These are phyloP conservation scores for Noctua janthe DNA, from an alignment of 2,888 invertebrate species.

Conservation along the genomic window DNA sequence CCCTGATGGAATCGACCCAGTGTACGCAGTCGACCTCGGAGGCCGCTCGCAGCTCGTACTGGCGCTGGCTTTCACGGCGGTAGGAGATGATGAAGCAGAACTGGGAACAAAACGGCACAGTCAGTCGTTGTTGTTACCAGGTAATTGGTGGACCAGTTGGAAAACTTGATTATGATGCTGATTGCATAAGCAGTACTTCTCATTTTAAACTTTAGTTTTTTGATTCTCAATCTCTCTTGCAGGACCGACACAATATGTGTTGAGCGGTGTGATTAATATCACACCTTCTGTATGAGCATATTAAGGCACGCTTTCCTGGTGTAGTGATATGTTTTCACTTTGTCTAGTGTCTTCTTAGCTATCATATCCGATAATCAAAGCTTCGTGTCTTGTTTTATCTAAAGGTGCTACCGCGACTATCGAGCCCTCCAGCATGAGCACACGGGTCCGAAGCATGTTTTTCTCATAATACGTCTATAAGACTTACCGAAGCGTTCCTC, in stretches of 20 bases:
- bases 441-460: background rate
- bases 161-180: background rate
- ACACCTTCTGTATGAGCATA: background rate
- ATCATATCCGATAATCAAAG: background rate
- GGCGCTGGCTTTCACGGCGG: slow-evolving; percentile 95
- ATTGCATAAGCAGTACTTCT: background rate
- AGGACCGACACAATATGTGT: background rate
- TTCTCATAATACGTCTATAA: background rate
- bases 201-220: background rate
- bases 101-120: slow-evolving; percentile 85
- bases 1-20: slow-evolving; percentile 97
- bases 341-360: background rate
- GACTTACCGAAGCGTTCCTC: slow-evolving; percentile 83
- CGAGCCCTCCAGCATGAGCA: slow-evolving; percentile 91
- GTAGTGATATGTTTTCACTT: background rate
- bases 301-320: background rate
- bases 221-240: background rate
- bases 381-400: background rate
- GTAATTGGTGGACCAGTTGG: background rate
- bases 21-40: slow-evolving; percentile 96
- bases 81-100: slow-evolving; percentile 97
- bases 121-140: background rate
- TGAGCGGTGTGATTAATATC: background rate
- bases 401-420: slow-evolving; percentile 73
- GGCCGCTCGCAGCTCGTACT: slow-evolving; percentile 96